phyloP scores from a whole-genome alignment of 1,140 invertebrate genomes.

The Drosophila tsacasi region DNA sequence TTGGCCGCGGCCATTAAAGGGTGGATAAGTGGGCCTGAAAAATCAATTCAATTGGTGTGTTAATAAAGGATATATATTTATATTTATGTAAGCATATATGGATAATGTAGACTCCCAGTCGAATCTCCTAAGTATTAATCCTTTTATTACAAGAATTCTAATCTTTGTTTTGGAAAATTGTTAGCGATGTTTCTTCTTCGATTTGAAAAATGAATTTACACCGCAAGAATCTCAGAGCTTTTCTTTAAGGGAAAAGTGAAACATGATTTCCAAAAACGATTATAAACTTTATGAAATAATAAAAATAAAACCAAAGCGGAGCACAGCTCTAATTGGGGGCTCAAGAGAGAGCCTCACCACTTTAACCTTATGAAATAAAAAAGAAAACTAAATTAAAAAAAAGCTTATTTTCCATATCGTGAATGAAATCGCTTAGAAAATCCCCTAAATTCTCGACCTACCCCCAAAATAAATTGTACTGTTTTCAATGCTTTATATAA shows the following conservation, averaged over 20 bases:
- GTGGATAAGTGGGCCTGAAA: slow-evolving; percentile 74
- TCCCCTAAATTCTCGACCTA: not conserved
- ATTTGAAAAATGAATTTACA: not conserved
- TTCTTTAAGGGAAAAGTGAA: too few species aligned
- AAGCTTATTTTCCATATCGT: not conserved
- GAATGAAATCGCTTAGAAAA: not conserved
- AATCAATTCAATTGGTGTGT: not conserved
- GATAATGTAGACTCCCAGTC: not conserved
- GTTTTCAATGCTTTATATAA: not conserved
- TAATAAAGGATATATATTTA: not conserved
- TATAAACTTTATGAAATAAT: too few species aligned
- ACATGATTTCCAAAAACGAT: not conserved
- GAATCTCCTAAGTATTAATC: not conserved
- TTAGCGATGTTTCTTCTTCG: not conserved
- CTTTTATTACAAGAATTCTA: too few species aligned
- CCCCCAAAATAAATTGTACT: not conserved
- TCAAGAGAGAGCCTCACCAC: too few species aligned
- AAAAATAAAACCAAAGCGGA: too few species aligned
- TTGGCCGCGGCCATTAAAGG: slow-evolving; percentile 53
- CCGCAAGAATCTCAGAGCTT: not conserved
- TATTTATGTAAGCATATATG: not conserved
- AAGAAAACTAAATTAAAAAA: too few species aligned
- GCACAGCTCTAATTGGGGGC: too few species aligned
- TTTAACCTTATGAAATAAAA: too few species aligned
- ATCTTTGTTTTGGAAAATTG: not conserved